Evolutionary conservation across 2,888 invertebrate species (phyloP), one percentile per base, ranked within the genome.

Genomic region (Corbicula japonica): DNA sequence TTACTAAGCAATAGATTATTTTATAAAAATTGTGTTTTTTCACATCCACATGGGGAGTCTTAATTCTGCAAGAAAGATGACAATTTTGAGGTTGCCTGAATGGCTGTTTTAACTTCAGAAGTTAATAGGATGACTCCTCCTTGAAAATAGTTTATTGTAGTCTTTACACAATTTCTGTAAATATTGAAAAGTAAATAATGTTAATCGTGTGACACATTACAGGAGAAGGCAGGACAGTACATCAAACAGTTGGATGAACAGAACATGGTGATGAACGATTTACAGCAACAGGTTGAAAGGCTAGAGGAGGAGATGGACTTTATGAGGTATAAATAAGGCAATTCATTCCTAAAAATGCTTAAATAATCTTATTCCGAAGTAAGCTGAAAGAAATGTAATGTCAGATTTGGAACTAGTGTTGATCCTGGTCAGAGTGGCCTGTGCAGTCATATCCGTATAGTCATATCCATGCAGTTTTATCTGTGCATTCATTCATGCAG

Each of bases 281-380:
- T 82, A 32, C 73, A 65, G 44, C 85, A 87, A 58, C 71, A 80
- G 34, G 48, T 83, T n/a, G 75, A 78, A 8, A 85, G 80, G 21
- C 66, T 83, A 23, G 81, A 83, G 52, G 68, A 82, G 46, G 76
- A 87, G 63, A 81, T 80, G 23, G 71, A 58, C 12, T 83, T 83
- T n/a, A n/a, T n/a, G n/a, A n/a, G n/a, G n/a, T n/a, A n/a, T n/a
- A n/a, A n/a, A n/a, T n/a, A n/a, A n/a, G n/a, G n/a, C n/a, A n/a
- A n/a, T n/a, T n/a, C n/a, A n/a, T n/a, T n/a, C n/a, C n/a, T n/a
- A n/a, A n/a, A n/a, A n/a, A n/a, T n/a, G 70, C 44, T 21, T 79
- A 34, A 63, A 63, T 15, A n/a, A n/a, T n/a, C n/a, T n/a, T n/a
- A n/a, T 61, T 63, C 3, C 75, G 75, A 46, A 54, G 62, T 18